Evolutionary conservation across 2,888 invertebrate genomes (phyloP).

Genomic region (Drosophila ezoana): DNA sequence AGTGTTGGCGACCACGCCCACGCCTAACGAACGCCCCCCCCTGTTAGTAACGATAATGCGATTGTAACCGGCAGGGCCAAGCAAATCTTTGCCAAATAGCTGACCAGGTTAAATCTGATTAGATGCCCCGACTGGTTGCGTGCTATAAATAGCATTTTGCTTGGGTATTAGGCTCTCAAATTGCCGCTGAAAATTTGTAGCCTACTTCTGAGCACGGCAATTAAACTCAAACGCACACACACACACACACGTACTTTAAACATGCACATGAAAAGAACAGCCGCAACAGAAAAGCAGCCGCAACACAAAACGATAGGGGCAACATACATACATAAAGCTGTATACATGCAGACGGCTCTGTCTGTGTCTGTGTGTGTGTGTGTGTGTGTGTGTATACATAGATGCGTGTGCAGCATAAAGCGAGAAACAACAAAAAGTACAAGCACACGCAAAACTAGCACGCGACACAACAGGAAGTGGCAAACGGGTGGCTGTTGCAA

Average conservation of each 20-base stretch:
- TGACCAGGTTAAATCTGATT: constrained; percentile 50
- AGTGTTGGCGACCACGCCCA: constrained; percentile 23
- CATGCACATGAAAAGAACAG: constrained; percentile 49
- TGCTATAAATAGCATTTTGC: constrained; percentile 46
- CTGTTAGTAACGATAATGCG: constrained; percentile 35
- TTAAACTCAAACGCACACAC: constrained; percentile 39
- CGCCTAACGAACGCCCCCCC: constrained; percentile 9
- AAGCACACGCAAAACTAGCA: constrained; percentile 57
- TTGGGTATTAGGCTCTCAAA: constrained; percentile 39
- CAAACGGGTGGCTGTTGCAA: constrained; percentile 17
- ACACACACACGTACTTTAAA: constrained; percentile 1
- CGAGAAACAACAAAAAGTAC: constrained; percentile 33
- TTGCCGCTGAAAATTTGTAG: constrained; percentile 50
- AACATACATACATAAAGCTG: constrained; percentile 1
- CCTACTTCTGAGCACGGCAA: constrained; percentile 56
- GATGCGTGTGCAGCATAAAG: constrained; percentile 17
- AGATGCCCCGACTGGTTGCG: constrained; percentile 5
- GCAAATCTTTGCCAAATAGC: constrained; percentile 7
- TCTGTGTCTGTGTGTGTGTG: neutral
- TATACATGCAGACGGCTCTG: neutral
- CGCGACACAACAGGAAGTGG: constrained; percentile 56
- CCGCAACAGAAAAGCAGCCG: constrained; percentile 26
- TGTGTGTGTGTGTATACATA: constrained; percentile 9
- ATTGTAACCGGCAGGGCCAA: constrained; percentile 37
- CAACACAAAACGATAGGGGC: constrained; percentile 37